Base-by-base conservation (phyloP, 2,888 invertebrate genomes). In the Adelognathus sp. region DNA sequence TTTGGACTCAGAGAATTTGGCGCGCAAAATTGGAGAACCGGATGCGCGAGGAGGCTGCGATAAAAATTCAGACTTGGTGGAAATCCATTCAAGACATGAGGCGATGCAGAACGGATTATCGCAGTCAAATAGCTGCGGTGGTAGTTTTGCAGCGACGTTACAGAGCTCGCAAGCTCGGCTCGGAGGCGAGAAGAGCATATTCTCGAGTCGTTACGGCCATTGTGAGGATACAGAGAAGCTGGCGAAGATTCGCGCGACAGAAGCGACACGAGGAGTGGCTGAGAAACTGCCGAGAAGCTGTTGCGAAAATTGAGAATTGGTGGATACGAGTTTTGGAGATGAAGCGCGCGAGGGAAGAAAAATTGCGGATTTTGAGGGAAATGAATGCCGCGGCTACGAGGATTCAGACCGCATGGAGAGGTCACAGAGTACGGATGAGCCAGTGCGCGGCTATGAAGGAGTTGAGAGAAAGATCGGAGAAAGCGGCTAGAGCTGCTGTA, bases 401-500 rank as follows among this genome's bases (percentile, higher is more conserved):
- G 85, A 95, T 96, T 85, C 96, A 96, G 93, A 93, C 92, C 18
- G n/a, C 54, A n/a, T 93, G 93, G 93, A 90, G 90, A 83, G 92
- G 92, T 6, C 88, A 90, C 79, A 84, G 70, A 44, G 81, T 87
- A 21, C 88, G 92, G 24, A 85, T 84, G 77, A 56, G 54, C 6
- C 81, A 88, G 74, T 81, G 84, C 31, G 73, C 83, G 3, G 81
- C 84, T 70, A 78, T 91, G 82, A 72, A 66, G 14, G 76, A 84
- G 56, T 83, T 92, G 11, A 86, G 91, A 24, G 79, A 89, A 81
- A 86, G 90, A 60, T 87, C 87, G 1, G 82, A 84, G 76, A 78
- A 81, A 71, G 88, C 89, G 0, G 85, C 88, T 33, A 80, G 82
- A 69, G 84, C 84, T 11, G 90, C 90, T 1, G 79, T 83, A 2